phyloP scores from a whole-genome alignment of 2,888 invertebrate species.

The Clusia tigrina region DNA sequence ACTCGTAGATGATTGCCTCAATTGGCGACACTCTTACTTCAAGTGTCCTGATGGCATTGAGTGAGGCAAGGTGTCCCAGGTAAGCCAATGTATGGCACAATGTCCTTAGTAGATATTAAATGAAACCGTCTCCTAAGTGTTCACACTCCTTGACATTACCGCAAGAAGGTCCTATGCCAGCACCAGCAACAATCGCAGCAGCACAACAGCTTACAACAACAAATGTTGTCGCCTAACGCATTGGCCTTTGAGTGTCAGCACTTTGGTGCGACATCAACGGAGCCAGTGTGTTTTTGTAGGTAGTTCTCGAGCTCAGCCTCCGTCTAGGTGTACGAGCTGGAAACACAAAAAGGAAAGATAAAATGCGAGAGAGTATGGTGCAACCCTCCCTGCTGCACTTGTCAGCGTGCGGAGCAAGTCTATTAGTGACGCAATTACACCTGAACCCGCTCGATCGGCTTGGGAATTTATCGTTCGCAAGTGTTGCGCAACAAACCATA shows the following conservation, averaged over 20 bases:
- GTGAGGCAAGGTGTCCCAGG: not conserved
- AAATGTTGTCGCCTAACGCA: not conserved
- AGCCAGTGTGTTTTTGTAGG: not conserved
- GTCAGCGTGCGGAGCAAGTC: not conserved
- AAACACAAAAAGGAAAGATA: no score
- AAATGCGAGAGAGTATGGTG: no score
- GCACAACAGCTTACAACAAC: not conserved
- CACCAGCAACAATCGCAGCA: no score
- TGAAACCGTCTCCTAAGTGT: slow-evolving; percentile 45
- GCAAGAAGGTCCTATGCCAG: slow-evolving; percentile 20
- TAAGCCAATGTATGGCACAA: not conserved
- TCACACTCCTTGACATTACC: slow-evolving; percentile 44
- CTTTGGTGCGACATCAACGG: not conserved
- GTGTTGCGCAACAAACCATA: not conserved
- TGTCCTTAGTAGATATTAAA: slow-evolving; percentile 46
- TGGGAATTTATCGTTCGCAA: not conserved
- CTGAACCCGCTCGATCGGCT: not conserved
- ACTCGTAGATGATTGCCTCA: slow-evolving; percentile 41
- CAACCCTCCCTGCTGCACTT: not conserved
- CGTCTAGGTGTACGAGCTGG: not conserved
- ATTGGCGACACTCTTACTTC: slow-evolving; percentile 38
- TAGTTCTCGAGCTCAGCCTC: not conserved
- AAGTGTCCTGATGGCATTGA: slow-evolving; percentile 10
- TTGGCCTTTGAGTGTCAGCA: not conserved
- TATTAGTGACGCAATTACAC: slow-evolving; percentile 10